Conservation (phyloP, 2,113 vertebrate genomes). For the Peucedramus taeniatus region DNA sequence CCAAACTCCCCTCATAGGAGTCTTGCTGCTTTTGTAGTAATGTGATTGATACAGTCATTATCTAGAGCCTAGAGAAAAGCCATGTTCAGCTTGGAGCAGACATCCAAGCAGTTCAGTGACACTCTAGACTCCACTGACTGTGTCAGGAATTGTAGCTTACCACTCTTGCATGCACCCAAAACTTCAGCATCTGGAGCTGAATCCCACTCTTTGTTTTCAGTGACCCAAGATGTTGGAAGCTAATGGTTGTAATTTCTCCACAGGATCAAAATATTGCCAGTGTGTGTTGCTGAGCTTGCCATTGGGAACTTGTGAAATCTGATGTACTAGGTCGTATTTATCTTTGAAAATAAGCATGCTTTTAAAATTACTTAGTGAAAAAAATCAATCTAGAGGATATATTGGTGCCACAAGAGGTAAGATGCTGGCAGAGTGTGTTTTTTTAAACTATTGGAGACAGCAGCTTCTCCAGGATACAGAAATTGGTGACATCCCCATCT, state of each 20-base stretch:
- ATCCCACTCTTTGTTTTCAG: neutral
- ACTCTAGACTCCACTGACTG: neutral
- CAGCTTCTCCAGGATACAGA: neutral
- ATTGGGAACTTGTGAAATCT: neutral
- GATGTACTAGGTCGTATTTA: neutral
- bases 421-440: neutral
- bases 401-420: neutral
- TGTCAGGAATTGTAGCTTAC: neutral
- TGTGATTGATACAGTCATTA: neutral
- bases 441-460: neutral
- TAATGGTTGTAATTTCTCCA: neutral
- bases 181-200: neutral
- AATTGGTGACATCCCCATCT: neutral
- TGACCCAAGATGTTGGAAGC: neutral
- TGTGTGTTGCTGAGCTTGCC: neutral
- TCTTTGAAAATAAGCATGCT: neutral
- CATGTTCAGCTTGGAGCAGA: neutral
- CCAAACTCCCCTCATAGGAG: neutral
- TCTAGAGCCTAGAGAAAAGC: neutral
- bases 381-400: neutral
- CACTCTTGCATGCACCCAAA: neutral
- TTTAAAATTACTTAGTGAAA: neutral
- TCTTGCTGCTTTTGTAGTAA: neutral
- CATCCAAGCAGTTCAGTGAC: neutral
- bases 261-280: rapidly evolving